Conservation (phyloP, 53 echinoderm and acorn worm genomes). For the Paracentrotus lividus region DNA sequence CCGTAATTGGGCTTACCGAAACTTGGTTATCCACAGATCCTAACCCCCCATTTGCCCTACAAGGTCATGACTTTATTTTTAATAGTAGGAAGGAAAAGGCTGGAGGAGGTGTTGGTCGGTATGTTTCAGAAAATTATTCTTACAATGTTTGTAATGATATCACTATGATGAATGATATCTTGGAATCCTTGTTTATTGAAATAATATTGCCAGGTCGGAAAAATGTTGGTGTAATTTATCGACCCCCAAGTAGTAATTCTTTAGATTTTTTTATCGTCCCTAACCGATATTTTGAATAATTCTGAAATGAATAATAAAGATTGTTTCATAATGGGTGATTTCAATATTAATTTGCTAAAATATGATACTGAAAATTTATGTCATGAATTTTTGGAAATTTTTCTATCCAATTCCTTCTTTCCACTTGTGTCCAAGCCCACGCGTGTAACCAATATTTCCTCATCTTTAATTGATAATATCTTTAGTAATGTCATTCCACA, state of each 20-base stretch:
- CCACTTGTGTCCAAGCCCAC: conserved; percentile 26
- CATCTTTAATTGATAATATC: conserved; percentile 2
- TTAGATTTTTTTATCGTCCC: not conserved
- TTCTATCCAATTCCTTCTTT: not conserved
- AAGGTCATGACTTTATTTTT: conserved; percentile 1
- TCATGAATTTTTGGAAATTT: not conserved
- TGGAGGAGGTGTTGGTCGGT: not conserved
- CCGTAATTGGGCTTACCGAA: conserved; percentile 15
- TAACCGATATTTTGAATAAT: not conserved
- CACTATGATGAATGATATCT: not conserved
- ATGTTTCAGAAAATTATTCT: not conserved
- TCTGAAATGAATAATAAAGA: conserved; percentile 17
- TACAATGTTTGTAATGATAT: not conserved
- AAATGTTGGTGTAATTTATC: too few relatives aligned
- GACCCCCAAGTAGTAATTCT: too few relatives aligned
- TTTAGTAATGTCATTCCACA: conserved; percentile 8
- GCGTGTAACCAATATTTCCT: not conserved
- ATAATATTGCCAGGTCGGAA: not conserved
- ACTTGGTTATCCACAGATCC: conserved; percentile 12
- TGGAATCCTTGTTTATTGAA: too few relatives aligned
- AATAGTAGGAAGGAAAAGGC: not conserved
- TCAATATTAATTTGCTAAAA: too few relatives aligned
- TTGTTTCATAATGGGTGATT: too few relatives aligned
- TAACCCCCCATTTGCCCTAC: conserved; percentile 1
- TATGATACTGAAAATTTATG: not conserved